Evolutionary conservation across 2,113 vertebrate species (phyloP), one percentile per base, ranked within the genome.

Genomic region (Campylorhamphus procurvoides): DNA sequence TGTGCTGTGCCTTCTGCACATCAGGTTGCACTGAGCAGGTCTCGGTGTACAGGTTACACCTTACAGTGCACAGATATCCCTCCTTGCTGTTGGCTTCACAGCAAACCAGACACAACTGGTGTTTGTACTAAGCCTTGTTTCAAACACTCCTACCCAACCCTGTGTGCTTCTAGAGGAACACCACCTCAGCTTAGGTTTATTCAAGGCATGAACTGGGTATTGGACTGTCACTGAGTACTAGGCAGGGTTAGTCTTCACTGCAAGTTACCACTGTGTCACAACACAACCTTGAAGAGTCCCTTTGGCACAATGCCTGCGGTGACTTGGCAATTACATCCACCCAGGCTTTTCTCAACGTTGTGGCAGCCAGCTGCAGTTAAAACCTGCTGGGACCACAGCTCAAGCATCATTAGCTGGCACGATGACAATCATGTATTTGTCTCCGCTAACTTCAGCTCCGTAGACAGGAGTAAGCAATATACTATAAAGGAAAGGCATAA

Each of bases 281-380:
- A 10, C 71, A 72, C 82, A 81, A 68, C 79, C 72, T 88, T 62
- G 75, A 80, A 73, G 94, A 85, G 77, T 90, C 87, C 72, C 72
- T 39, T 69, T 96, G 92, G 92, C 90, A 60, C 28, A 6, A 9
- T 8, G 81, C 93, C 87, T 49, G 25, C 0, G 0, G 69, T 68
- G 90, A 86, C 83, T 90, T 96, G 91, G 92, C 94, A 92, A 24
- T 77, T 31, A 1, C 50, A 59, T 68, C 74, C 79, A 92, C 85
- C 85, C 90, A 81, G 90, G 93, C 92, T 95, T 28, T 4, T 3
- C 29, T 87, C 50, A 81, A 76, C 8, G 0, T 49, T 72, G 56
- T 96, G 79, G 82, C 94, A 96, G 94, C 94, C 93, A 95, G 40
- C 90, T 93, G 83, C 85, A 93, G 84, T 90, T 74, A 85, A 96